phyloP scores from a whole-genome alignment of 2,797 vertebrate genomes.

The Siniperca scherzeri region DNA sequence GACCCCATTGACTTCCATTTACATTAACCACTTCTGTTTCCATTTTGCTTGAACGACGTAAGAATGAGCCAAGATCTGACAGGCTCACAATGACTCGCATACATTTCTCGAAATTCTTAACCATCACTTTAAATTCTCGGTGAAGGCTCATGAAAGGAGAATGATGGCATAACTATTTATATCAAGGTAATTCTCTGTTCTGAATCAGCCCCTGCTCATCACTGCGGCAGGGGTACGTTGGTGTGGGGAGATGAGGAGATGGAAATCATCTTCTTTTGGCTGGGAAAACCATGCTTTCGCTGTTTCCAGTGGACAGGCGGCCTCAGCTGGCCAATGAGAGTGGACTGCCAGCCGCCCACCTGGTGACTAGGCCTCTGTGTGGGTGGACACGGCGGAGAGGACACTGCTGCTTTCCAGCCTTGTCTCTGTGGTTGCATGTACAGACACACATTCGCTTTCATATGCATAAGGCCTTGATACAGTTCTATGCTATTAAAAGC shows the following conservation, averaged over 20 bases:
- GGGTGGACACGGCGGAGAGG: conserved; percentile 63
- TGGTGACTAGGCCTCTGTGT: conserved; percentile 74
- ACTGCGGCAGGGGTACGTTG: conserved; percentile 28
- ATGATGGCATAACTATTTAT: conserved; percentile 67
- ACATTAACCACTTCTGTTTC: conserved; percentile 15
- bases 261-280: conserved; percentile 64
- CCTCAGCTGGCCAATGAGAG: conserved; percentile 69
- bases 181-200: conserved; percentile 65
- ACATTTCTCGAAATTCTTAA: conserved; percentile 37
- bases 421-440: conserved; percentile 49
- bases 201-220: conserved; percentile 61
- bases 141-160: conserved; percentile 48
- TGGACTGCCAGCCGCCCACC: conserved; percentile 69
- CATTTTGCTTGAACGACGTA: not conserved
- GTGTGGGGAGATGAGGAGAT: conserved; percentile 64
- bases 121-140: conserved; percentile 44
- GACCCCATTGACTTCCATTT: conserved; percentile 37
- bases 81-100: conserved; percentile 46
- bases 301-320: conserved; percentile 62
- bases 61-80: conserved; percentile 24
- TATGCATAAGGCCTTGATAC: conserved; percentile 29
- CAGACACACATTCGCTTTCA: conserved; percentile 40
- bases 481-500: conserved; percentile 20
- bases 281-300: conserved; percentile 45
- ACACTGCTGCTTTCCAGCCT: conserved; percentile 61